phyloP scores from a whole-genome alignment of 2,113 vertebrate genomes.

The Anseranas semipalmata region DNA sequence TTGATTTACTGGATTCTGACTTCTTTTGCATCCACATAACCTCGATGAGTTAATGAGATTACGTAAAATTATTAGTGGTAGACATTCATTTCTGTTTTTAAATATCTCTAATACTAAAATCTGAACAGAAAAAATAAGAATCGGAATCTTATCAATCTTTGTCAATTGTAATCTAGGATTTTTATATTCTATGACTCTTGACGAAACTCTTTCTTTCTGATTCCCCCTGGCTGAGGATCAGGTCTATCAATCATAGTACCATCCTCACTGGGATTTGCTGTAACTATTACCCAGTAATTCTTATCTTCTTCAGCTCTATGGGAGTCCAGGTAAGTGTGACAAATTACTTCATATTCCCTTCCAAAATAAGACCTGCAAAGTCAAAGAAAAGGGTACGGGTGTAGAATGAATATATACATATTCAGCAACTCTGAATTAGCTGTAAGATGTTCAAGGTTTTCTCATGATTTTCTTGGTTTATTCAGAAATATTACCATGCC shows the following conservation, averaged over 20 bases:
- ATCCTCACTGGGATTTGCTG: slow-evolving; percentile 69
- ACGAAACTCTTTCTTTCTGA: neutral
- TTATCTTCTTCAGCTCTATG: slow-evolving; percentile 85
- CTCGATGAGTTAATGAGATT: neutral
- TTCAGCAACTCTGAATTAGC: neutral
- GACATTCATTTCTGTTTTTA: neutral
- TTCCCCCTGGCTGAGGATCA: neutral
- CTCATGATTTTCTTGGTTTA: neutral
- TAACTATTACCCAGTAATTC: slow-evolving; percentile 90
- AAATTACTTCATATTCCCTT: slow-evolving; percentile 86
- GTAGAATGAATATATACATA: neutral
- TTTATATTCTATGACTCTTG: neutral
- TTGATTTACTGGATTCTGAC: neutral
- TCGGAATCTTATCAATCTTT: neutral
- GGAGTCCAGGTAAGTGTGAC: slow-evolving; percentile 87
- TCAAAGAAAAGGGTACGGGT: neutral
- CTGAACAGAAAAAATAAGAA: neutral
- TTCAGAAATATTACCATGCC: neutral
- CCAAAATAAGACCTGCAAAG: slow-evolving; percentile 84
- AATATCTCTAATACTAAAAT: neutral
- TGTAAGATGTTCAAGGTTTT: neutral
- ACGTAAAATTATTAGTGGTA: neutral
- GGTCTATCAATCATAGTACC: slow-evolving; percentile 61
- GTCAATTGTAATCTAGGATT: neutral
- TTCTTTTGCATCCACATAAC: neutral